phyloP scores from a whole-genome alignment of 2,888 invertebrate species.

The Megamerina dolium region DNA sequence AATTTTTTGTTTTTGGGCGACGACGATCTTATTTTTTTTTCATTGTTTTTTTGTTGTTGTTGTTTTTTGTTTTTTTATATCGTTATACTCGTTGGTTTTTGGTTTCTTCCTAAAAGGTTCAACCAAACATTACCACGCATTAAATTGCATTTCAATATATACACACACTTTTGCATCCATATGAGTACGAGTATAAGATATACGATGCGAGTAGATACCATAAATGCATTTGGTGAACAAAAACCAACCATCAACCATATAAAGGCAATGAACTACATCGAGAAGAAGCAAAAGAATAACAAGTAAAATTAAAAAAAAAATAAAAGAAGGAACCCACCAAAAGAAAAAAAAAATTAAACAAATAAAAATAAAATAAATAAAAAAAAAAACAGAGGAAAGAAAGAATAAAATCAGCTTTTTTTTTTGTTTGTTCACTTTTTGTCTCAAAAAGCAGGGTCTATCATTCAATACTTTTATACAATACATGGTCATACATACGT shows the following conservation, averaged over 20 bases:
- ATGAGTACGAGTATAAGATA: background rate
- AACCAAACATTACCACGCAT: no score
- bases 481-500: no score
- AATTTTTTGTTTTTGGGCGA: conserved; percentile 32
- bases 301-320: background rate
- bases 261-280: background rate
- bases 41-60: background rate
- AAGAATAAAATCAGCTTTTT: no score
- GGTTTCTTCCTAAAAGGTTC: no score
- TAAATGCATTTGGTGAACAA: background rate
- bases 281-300: background rate
- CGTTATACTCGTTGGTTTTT: no score
- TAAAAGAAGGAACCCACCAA: background rate
- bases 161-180: no score
- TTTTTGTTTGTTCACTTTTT: background rate
- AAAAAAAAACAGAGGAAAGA: background rate
- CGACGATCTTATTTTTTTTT: no score
- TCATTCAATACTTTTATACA: no score
- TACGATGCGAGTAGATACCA: background rate
- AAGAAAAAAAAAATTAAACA: background rate
- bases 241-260: no score
- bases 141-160: no score
- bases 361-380: background rate
- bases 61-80: conserved; percentile 1
- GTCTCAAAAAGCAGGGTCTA: no score